Base-by-base conservation (phyloP, 2,888 invertebrate genomes). In the Brachyptera putata region DNA sequence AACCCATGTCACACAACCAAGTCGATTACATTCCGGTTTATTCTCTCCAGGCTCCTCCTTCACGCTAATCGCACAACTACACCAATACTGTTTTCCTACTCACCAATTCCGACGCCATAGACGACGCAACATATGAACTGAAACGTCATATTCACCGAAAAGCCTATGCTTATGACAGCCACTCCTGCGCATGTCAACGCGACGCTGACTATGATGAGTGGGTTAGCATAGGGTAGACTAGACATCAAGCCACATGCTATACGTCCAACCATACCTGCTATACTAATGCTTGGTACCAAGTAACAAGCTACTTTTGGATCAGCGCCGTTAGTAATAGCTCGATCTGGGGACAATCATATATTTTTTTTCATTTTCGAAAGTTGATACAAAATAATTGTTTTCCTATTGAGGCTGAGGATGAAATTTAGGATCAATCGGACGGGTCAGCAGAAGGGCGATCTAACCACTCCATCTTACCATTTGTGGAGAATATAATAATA, bases 251-350 rank as follows among this genome's bases (percentile, higher is more conserved):
- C 79, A 64, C 79, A 76, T 21, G 77, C 66, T 3, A 81, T 71
- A 37, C 82, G 73, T 14, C 79, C 80, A 3, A 79, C 67, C 9
- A 80, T 80, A 69, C 80, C 82, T 55, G 80, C 74, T 21, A 80
- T 72, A 39, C 82, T 81, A 46, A 82, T 75, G 5, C 77, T 69
- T 4, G 79, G 76, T 57, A 82, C 69, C 14, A 81, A 70, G 56
- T 77, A 73, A 0, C 79, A 73, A 5, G 75, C 74, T 41, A 70
- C 63, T 61, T 67, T 67, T 21, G 68, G 62, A 22, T 64, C 65
- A 22, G 64, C 11, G 30, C 30, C 30, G 30, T 11, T 30, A 7
- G 11, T 5, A 11, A 5, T 5, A 5, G 30, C 30, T 5, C 30
- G 30, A 30, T 30, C 30, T 30, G 30, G 7, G 5, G 30, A 30